Evolutionary conservation across 2,888 invertebrate species (phyloP), one percentile per base, ranked within the genome.

Genomic region (Leptopilina drosophilae): DNA sequence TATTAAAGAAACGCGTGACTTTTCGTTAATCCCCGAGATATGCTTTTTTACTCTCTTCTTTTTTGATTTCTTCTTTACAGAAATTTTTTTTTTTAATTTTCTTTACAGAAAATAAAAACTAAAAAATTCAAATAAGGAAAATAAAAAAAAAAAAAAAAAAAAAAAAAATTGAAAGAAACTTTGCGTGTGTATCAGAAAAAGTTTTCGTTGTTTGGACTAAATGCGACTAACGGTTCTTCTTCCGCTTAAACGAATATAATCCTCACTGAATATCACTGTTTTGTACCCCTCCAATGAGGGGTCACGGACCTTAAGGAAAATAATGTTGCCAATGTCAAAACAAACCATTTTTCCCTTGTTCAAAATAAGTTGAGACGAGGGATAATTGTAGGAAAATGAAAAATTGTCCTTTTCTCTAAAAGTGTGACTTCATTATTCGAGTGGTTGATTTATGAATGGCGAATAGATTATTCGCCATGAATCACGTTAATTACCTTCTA

Each of bases 131-230:
- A 49, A 67, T 20, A 56, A 73, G 56, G 56, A n/a, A 56, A 73
- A 53, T 26, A 53, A 33, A 73, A n/a, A 33, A n/a, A 53, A 53
- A 53, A 12, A 49, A 11, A 2, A 53, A 33, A 73, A n/a, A 33
- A n/a, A 53, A 53, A 53, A 12, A 49, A 11, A 2, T 33, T 33
- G 33, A 33, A 33, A 33, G 33, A 33, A 49, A 49, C 49, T 49
- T 49, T 49, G 49, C 49, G 49, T 49, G 33, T 73, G 56, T 53
- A 73, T 33, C 73, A 53, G 20, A 73, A 33, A 33, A 73, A n/a
- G 49, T 73, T 73, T 73, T 73, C 73, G 73, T 73, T 73, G 56
- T 73, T 73, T 53, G 53, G 53, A 73, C 69, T 73, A 56, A 73
- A 73, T 56, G 73, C 9, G 73, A 26, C 56, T 73, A 73, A 73